phyloP scores from a whole-genome alignment of 1,140 invertebrate species.

The Rhyacophila brunnea region DNA sequence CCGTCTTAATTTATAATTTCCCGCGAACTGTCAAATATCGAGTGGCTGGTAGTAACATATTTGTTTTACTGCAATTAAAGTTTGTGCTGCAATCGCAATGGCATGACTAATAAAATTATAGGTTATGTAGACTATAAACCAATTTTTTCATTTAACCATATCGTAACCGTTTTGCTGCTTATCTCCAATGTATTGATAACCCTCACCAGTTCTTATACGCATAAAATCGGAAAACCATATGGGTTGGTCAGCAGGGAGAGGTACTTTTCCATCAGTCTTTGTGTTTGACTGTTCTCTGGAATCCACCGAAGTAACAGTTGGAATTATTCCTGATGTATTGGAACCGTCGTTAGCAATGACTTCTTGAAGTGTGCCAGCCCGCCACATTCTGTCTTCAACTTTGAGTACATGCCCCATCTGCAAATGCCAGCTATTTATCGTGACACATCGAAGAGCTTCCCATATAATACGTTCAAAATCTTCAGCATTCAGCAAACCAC shows the following conservation, averaged over 20 bases:
- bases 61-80: too few species aligned
- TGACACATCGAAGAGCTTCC: too few species aligned
- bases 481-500: too few species aligned
- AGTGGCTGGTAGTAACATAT: too few species aligned
- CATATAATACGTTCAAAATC: too few species aligned
- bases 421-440: not conserved
- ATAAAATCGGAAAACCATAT: constrained; percentile 11
- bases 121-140: too few species aligned
- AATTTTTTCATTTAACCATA: constrained; percentile 1
- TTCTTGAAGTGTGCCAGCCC: constrained; percentile 1
- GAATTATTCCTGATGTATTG: not conserved
- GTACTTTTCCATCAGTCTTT: not conserved
- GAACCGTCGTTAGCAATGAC: not conserved
- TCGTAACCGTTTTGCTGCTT: constrained; percentile 4
- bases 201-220: constrained; percentile 4
- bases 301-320: too few species aligned
- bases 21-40: too few species aligned
- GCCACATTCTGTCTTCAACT: constrained; percentile 6
- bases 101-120: too few species aligned
- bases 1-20: too few species aligned
- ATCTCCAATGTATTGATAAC: constrained; percentile 3
- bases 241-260: not conserved
- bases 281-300: not conserved
- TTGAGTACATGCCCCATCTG: not conserved
- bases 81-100: too few species aligned